Conservation (phyloP, 2,797 vertebrate species). For the Pantherophis alleghaniensis region DNA sequence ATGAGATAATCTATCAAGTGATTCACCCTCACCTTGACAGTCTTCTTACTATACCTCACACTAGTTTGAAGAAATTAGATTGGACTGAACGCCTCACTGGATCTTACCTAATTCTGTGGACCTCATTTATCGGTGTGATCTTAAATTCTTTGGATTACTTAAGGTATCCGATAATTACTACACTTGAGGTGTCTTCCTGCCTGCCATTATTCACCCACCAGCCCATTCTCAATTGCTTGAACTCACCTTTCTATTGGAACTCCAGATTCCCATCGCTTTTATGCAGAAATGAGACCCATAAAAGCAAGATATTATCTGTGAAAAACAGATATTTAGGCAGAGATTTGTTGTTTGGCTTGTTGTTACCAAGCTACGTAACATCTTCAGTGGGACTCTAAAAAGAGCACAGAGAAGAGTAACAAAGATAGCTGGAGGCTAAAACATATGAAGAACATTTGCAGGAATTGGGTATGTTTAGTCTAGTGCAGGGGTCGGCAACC, state of each 20-base stretch:
- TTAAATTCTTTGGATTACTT: neutral
- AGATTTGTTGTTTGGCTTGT: no score
- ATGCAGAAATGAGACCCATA: slow-evolving; percentile 3
- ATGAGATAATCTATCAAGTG: neutral
- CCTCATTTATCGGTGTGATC: neutral
- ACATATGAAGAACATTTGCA: no score
- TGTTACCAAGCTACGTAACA: no score
- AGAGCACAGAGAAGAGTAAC: no score
- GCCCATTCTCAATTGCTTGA: neutral
- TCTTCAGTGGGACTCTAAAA: no score
- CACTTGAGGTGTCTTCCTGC: neutral
- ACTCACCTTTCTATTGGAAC: neutral
- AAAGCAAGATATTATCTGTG: neutral
- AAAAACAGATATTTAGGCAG: neutral
- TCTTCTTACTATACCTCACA: neutral
- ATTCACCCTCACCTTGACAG: neutral
- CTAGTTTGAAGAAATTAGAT: neutral
- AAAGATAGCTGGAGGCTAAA: no score
- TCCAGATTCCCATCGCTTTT: neutral
- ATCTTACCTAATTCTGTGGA: neutral
- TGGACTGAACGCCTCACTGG: neutral
- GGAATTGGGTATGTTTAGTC: no score
- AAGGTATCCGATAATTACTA: neutral
- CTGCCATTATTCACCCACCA: neutral
- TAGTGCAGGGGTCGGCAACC: no score